Conservation (phyloP, 2,113 vertebrate species). For the Vulpes ferrilata region DNA sequence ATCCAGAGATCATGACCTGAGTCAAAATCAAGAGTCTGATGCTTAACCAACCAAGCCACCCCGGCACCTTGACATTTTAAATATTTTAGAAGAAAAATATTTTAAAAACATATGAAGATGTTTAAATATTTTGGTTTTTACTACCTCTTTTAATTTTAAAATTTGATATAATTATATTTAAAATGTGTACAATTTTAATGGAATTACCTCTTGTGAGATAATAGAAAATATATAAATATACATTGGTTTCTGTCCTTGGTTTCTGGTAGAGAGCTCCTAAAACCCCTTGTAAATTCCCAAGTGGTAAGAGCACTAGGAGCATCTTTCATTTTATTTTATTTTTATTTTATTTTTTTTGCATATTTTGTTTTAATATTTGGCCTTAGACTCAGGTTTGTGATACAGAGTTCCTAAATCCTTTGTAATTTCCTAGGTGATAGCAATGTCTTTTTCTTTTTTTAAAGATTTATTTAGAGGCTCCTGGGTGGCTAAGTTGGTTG, state of each 20-base stretch:
- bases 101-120: conserved; percentile 13
- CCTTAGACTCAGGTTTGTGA: neutral
- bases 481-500: no score
- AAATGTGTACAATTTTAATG: conserved; percentile 11
- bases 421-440: neutral
- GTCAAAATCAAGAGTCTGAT: no score
- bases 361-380: conserved; percentile 5
- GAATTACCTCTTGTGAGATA: neutral
- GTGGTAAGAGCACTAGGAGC: neutral
- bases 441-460: neutral
- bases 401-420: neutral
- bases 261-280: neutral
- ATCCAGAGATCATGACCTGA: no score
- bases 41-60: no score
- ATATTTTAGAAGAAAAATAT: conserved; percentile 14
- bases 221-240: neutral
- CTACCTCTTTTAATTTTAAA: neutral
- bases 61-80: no score
- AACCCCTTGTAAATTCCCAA: neutral
- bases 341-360: neutral
- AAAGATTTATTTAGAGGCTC: neutral
- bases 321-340: neutral
- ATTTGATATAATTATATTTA: neutral
- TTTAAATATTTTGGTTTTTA: conserved; percentile 23
- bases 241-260: neutral